Conservation (phyloP, 2,888 invertebrate species). For the Margaritifera margaritifera region DNA sequence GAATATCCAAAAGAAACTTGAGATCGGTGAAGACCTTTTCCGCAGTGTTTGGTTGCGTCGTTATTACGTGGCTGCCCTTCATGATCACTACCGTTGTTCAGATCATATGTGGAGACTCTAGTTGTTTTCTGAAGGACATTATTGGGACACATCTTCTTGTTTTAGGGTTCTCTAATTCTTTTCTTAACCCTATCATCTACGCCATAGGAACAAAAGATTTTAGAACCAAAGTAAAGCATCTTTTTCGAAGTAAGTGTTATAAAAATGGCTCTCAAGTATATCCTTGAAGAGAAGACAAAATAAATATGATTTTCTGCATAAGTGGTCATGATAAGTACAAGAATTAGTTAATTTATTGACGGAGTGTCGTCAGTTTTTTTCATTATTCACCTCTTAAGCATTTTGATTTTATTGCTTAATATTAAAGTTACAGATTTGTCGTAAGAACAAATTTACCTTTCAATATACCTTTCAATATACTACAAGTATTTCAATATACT, state of each 20-base stretch:
- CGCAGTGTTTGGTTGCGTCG: slow-evolving; percentile 49
- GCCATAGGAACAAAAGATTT: slow-evolving; percentile 58
- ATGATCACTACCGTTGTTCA: slow-evolving; percentile 41
- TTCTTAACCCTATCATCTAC: slow-evolving; percentile 63
- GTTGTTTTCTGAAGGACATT: slow-evolving; percentile 47
- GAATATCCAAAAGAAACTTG: slow-evolving; percentile 44
- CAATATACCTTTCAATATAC: no score
- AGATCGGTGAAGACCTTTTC: slow-evolving; percentile 49
- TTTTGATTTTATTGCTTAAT: no score
- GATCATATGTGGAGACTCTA: slow-evolving; percentile 20
- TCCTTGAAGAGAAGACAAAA: no score
- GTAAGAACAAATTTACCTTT: no score
- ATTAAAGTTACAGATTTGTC: no score
- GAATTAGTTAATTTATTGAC: no score
- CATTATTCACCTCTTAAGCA: no score
- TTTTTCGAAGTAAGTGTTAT: slow-evolving; percentile 22
- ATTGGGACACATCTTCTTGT: slow-evolving; percentile 54
- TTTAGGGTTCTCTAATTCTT: slow-evolving; percentile 62
- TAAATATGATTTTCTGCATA: no score
- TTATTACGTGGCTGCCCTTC: slow-evolving; percentile 56
- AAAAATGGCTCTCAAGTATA: neutral
- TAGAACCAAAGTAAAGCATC: slow-evolving; percentile 33
- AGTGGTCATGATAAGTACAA: no score
- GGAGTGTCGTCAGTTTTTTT: no score
- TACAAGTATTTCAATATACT: no score